Conservation (phyloP, 2,797 vertebrate species). For the Epinephelus coioides region DNA sequence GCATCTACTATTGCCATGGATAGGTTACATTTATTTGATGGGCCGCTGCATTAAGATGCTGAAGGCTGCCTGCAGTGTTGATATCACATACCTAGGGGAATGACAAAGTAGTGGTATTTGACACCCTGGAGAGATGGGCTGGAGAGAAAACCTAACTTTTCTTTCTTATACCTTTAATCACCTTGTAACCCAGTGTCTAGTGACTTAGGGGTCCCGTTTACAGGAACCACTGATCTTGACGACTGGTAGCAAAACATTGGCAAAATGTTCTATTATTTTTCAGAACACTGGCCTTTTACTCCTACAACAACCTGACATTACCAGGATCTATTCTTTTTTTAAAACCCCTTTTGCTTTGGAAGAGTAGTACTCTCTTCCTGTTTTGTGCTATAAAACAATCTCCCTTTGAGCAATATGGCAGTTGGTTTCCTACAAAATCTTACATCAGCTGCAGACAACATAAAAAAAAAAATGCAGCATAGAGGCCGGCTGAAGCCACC, state of each 20-base stretch:
- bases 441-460: neutral
- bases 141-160: too few species aligned
- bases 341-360: neutral
- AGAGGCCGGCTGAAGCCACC: neutral
- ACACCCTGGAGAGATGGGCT: too few species aligned
- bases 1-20: too few species aligned
- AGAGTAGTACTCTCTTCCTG: neutral
- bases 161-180: too few species aligned
- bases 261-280: neutral
- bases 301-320: neutral
- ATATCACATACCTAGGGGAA: too few species aligned
- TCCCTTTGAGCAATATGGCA: neutral
- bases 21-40: too few species aligned
- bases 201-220: too few species aligned
- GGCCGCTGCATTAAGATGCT: too few species aligned
- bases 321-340: neutral
- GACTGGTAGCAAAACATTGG: neutral
- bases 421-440: neutral
- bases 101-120: too few species aligned
- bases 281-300: neutral
- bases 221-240: neutral
- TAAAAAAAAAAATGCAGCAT: neutral
- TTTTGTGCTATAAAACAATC: slow-evolving; percentile 6
- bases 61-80: too few species aligned
- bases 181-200: too few species aligned